Base-by-base conservation (phyloP, 2,797 vertebrate genomes). In the Gila robusta region DNA sequence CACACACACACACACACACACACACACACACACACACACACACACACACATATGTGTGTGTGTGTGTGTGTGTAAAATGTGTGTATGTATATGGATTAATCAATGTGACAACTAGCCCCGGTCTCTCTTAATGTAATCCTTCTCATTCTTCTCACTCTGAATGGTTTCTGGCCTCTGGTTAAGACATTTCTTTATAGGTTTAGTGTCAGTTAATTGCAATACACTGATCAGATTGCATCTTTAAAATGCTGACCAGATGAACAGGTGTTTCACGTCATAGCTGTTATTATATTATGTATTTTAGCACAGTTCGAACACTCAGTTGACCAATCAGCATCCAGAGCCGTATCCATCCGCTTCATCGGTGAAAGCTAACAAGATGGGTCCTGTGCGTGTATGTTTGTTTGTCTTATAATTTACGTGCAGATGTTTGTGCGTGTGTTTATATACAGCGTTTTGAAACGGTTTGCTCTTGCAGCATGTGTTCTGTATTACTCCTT, bases 401-500 rank as follows among this genome's bases (percentile, higher is more conserved):
- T 41, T 79, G 64, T 77, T 74, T 81, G 85, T 76, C 35, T 69
- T 52, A 21, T 49, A 8, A 73, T 79, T 47, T 82, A 19, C 82
- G 83, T 59, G 79, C 84, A 66, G 84, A 76, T 74, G 70, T 76
- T 69, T 80, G 85, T 83, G 70, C 70, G 76, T 82, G 84, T 86
- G 41, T 79, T 56, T 67, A 76, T 62, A 62, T 94, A 95, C 95
- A 96, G 96, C 4, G 44, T 49, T 79, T 23, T 84, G 35, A 64
- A 67, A 85, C 85, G 92, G 95, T 96, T 77, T 67, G 73, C 62
- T 78, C 67, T 95, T 95, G 95, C 93, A 94, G 95, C 96, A 96
- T 96, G 94, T 95, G 96, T 96, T 96, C 94, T 93, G 94, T 94
- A 96, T 96, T 95, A 95, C 93, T 92, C 92, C 94, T 96, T 93